Evolutionary conservation across 1,140 invertebrate genomes (phyloP).

Genomic region (Asbolus verrucosus): DNA sequence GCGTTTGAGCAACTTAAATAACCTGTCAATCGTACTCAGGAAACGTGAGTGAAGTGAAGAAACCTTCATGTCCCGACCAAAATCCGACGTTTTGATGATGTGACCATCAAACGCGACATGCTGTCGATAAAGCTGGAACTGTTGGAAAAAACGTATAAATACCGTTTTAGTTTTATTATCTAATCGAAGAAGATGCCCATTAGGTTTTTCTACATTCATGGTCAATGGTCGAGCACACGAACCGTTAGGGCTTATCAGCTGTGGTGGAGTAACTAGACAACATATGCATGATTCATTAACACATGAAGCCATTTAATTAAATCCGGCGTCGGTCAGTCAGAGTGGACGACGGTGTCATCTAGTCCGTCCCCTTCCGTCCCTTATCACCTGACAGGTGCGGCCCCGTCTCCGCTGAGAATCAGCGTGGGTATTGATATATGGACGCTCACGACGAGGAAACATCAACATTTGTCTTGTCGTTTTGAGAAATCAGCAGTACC

Average conservation of each 20-base stretch:
- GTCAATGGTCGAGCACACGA: neutral
- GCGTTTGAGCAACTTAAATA: constrained; percentile 61
- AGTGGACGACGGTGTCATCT: constrained; percentile 16
- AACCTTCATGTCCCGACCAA: constrained; percentile 53
- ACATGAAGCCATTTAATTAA: constrained; percentile 34
- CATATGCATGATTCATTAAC: constrained; percentile 12
- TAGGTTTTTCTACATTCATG: constrained; percentile 8
- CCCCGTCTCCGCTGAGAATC: constrained; percentile 16
- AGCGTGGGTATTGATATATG: constrained; percentile 60
- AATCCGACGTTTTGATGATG: constrained; percentile 57
- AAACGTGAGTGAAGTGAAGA: constrained; percentile 48
- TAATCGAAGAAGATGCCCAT: neutral
- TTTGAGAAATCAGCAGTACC: constrained; percentile 58
- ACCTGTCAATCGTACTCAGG: constrained; percentile 58
- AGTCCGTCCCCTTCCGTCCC: constrained; percentile 8
- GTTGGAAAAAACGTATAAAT: constrained; percentile 22
- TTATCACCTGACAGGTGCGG: constrained; percentile 44
- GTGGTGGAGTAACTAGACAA: too few relatives aligned
- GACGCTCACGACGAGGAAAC: constrained; percentile 54
- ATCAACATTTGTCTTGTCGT: constrained; percentile 61
- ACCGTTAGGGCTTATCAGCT: neutral
- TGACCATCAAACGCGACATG: constrained; percentile 56
- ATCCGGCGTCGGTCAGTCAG: constrained; percentile 19
- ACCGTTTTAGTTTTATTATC: constrained; percentile 26
- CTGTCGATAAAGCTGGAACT: constrained; percentile 53